These are phyloP conservation scores for Rhombomys opimus DNA, from an alignment of 2,113 vertebrate genomes.

Conservation along the genomic window DNA sequence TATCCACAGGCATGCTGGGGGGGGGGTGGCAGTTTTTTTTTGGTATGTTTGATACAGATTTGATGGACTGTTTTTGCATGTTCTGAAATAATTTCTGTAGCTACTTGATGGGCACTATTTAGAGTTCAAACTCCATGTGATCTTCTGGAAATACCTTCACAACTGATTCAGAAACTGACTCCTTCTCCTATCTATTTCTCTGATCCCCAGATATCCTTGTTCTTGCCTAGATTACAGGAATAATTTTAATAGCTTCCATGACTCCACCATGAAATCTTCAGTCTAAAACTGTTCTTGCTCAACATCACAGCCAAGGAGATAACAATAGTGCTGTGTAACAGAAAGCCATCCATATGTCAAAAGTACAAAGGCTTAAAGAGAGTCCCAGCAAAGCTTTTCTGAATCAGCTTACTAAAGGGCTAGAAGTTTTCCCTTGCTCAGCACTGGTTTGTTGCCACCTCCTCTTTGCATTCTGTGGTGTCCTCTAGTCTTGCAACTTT, in stretches of 20 bases:
- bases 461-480: neutral
- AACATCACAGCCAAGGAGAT: neutral
- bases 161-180: neutral
- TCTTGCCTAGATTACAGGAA: neutral
- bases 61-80: neutral
- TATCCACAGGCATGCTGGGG: neutral
- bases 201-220: neutral
- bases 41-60: neutral
- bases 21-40: neutral
- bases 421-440: neutral
- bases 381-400: neutral
- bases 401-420: neutral
- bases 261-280: neutral
- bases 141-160: neutral
- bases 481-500: neutral
- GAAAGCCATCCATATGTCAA: neutral
- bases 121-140: neutral
- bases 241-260: neutral
- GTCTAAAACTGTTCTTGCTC: neutral
- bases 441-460: neutral
- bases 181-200: neutral
- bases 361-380: neutral
- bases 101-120: neutral
- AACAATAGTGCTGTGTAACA: neutral
- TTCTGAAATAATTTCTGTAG: neutral